Evolutionary conservation across 2,888 invertebrate species (phyloP), one percentile per base, ranked within the genome.

Genomic region (Andrena trimmerana): DNA sequence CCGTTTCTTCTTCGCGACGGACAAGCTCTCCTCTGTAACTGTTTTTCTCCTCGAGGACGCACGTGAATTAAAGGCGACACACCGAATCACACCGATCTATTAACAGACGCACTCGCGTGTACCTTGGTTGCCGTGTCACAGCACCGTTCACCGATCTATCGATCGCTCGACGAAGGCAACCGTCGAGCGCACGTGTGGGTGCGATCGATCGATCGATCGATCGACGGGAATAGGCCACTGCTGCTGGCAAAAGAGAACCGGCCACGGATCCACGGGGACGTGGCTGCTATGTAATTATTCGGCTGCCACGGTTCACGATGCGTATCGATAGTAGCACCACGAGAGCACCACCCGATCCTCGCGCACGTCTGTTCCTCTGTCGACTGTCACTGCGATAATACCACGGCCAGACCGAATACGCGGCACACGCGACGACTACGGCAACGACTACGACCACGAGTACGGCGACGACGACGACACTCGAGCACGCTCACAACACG

Each of bases 401-500:
- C 70, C 65, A 62, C 72, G 50, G 75, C 69, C 42, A 60, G 50
- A 4, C 20, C 29, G 69, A 63, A 70, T 60, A 79, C 67, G 73
- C 13, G 42, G 57, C 82, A 81, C 75, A 66, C 72, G 60, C 85
- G 77, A 78, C 33, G 68, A 66, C 63, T 24, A 79, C 84, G 72
- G 24, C 65, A 60, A 76, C 60, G 77, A 73, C 82, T 48, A 75
- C 71, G 68, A 74, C 42, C 42, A 42, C 42, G 42, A 42, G 42
- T 42, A 42, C 42, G 42, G 16, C 78, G 78, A 75, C 78, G 76
- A 72, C 78, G 71, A 86, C 86, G 80, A 86, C 66, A 74, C 78
- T 82, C 78, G 83, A 78, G 79, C 86, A 73, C 70, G 79, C 81
- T 81, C 81, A 84, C 70, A 67, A 86, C 82, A 86, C 84, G 79